Base-by-base conservation (phyloP, 2,113 vertebrate genomes). In the Neomonachus schauinslandi region DNA sequence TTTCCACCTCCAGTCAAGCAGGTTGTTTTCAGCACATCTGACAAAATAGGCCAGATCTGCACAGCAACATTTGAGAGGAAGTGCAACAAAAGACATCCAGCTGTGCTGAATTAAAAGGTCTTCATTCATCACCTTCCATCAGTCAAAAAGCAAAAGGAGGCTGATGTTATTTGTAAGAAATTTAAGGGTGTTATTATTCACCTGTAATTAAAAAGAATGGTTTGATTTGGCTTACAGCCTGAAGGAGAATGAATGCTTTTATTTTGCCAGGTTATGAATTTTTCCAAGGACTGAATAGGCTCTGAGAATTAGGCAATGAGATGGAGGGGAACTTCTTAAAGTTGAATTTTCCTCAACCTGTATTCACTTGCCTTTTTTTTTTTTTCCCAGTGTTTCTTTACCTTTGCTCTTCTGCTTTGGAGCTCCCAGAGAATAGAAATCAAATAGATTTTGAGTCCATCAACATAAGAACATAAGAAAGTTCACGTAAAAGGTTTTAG, bases 141-240 rank as follows among this genome's bases (percentile, higher is more conserved):
- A 97, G 96, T 98, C 98, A 97, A 61, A 81, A 91, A 69, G 92
- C 97, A 90, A 74, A 94, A 97, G 97, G 95, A 96, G 95, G 95
- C 97, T 99, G 98, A 98, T 31, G 61, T 98, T 98, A 98, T 98
- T 98, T 95, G 92, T 94, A 96, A 98, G 98, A 98, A 98, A 98
- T 98, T 85, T 93, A 98, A 98, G 97, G 98, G 97, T 94, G 93
- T 90, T 98, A 98, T 98, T 98, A 98, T 98, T 98, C 98, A 98
- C 98, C 98, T 98, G 98, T 98, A 98, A 99, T 99, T 98, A 98
- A 98, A 97, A 98, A 92, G 93, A 98, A 97, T 97, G 97, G 98
- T 98, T 98, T 99, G 94, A 98, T 98, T 98, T 99, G 98, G 98
- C 98, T 97, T 96, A 49, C 67, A 91, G 98, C 98, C 95, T 28